Base-by-base conservation (phyloP, 2,888 invertebrate genomes). In the Cataglyphis cursor region DNA sequence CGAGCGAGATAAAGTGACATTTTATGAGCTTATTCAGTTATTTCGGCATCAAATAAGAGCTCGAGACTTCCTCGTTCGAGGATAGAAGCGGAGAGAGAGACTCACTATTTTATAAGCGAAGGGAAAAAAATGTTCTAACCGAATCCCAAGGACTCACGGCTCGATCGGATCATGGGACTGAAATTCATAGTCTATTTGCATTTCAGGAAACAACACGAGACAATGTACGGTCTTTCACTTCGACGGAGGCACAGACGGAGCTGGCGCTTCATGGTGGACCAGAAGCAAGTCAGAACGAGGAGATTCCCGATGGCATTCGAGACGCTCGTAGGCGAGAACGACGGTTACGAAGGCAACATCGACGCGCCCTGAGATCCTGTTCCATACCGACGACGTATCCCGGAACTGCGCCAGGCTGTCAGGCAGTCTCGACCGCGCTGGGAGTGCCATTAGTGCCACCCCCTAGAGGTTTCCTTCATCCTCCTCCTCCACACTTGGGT, bases 181-280 rank as follows among this genome's bases (percentile, higher is more conserved):
- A 44, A 48, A 28, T 48, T 28, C 9, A 48, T 10, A 44, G n/a
- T 15, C 57, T 0, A 8, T 66, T 57, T 66, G 41, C 10, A 1
- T 85, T 83, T 3, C 68, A 90, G 90, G 86, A 87, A 31, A 31
- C 51, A 8, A 51, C 80, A 6, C 85, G 88, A 15, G 88, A 87
- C 51, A 88, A 84, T 84, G 89, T 73, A 1, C 89, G 94, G 38
- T 94, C 93, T n/a, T 94, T 93, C 87, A 93, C 93, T 44, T 94
- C 94, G 82, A 94, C 94, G 57, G 95, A 95, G 86, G 95, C 95
- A 9, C 95, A 95, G 83, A 95, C 94, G 81, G 94, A 94, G 87
- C 82, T 83, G 83, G 90, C 82, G 5, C 62, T 90, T 74, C 88
- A 81, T 83, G 91, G 65, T 44, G 85, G 68, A 24, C 76, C 75